phyloP scores from a whole-genome alignment of 2,888 invertebrate species.

The Drosophila buzzatii region DNA sequence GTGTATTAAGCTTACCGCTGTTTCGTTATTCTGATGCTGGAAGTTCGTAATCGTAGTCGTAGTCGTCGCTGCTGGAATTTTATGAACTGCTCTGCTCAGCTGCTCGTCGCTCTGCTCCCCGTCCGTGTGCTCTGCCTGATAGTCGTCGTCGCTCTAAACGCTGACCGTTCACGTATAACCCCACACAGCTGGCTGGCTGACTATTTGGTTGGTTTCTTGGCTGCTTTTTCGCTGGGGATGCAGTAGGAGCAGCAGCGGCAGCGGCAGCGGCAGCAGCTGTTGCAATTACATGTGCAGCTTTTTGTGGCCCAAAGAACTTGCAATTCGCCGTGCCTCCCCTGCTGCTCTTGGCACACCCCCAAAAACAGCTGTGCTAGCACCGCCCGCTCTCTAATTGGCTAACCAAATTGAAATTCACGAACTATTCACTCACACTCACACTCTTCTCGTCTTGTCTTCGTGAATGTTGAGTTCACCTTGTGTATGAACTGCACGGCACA shows the following conservation, averaged over 20 bases:
- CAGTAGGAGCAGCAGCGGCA: conserved; percentile 32
- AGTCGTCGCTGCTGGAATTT: conserved; percentile 29
- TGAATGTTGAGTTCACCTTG: conserved; percentile 47
- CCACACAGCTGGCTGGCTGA: conserved; percentile 32
- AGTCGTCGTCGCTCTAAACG: conserved; percentile 70
- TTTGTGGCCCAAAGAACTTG: conserved; percentile 60
- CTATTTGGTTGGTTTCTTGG: conserved; percentile 23
- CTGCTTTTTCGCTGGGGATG: conserved; percentile 43
- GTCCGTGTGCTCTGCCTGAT: conserved; percentile 41
- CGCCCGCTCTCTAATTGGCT: conserved; percentile 49
- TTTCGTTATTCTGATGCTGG: conserved; percentile 39
- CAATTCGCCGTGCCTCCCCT: conserved; percentile 21
- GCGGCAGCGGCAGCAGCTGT: conserved; percentile 2
- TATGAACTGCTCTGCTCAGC: conserved; percentile 17
- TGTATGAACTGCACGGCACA: conserved; percentile 33
- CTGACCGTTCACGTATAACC: conserved; percentile 15
- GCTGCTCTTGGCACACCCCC: not conserved
- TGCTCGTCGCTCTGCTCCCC: conserved; percentile 21
- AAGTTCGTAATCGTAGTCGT: conserved; percentile 13
- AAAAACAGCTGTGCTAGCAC: conserved; percentile 57
- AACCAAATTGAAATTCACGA: conserved; percentile 19
- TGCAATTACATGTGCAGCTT: conserved; percentile 61
- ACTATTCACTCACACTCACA: conserved; percentile 14
- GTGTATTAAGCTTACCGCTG: conserved; percentile 68
- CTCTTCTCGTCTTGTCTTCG: conserved; percentile 5